Percentiles rank a stretch among this genome's conserved stretches.
phyloP scores from a whole-genome alignment of 2,888 invertebrate species.

The Diaprepes abbreviatus region DNA sequence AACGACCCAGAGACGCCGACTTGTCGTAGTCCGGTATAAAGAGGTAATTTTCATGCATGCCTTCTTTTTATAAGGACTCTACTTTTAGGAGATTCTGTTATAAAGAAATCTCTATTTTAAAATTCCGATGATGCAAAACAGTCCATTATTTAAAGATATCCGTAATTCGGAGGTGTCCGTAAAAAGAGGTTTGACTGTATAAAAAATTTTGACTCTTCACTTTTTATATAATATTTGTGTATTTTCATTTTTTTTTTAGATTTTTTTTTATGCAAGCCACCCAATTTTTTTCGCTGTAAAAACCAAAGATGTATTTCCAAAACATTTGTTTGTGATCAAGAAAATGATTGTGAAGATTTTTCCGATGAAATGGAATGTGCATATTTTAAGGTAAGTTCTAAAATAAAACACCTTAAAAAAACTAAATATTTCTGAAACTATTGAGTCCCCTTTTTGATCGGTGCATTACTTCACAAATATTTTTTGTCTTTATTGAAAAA shows the following conservation, averaged over 20 bases:
- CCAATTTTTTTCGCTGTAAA: conserved; percentile 62
- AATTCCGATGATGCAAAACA: neutral
- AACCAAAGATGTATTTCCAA: conserved; percentile 63
- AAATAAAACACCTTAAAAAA: too few species aligned
- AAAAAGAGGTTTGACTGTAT: neutral
- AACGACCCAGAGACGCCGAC: too few species aligned
- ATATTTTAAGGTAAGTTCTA: conserved; percentile 51
- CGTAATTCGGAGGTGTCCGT: neutral
- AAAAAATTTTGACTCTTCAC: too few species aligned
- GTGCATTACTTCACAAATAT: too few species aligned
- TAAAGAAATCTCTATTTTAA: neutral
- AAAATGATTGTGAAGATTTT: conserved; percentile 66
- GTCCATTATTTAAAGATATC: neutral
- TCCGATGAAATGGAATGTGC: conserved; percentile 66
- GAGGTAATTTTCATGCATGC: too few species aligned
- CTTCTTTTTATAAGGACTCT: too few species aligned
- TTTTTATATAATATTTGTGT: neutral
- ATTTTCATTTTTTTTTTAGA: conserved; percentile 58
- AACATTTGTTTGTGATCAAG: conserved; percentile 64
- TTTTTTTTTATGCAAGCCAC: conserved; percentile 58
- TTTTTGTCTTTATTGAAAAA: too few species aligned
- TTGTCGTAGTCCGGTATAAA: too few species aligned
- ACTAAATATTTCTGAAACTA: too few species aligned
- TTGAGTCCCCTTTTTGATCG: neutral
- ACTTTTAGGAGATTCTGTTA: too few species aligned